These are phyloP conservation scores for Psophia crepitans DNA, from an alignment of 2,113 vertebrate species.

Conservation along the genomic window DNA sequence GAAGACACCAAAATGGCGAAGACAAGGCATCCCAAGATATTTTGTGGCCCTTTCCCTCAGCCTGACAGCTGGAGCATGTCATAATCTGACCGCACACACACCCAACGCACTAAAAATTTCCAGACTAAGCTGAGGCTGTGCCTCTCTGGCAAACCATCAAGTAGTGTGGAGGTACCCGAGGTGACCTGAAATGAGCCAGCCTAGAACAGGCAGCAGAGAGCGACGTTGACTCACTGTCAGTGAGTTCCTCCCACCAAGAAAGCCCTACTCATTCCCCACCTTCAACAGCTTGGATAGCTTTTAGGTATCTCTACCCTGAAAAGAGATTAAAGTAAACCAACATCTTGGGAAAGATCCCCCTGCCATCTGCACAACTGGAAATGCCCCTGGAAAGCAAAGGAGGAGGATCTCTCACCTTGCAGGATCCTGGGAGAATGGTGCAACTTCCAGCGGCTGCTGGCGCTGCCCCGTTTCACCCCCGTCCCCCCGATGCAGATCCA, in stretches of 20 bases:
- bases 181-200: not conserved
- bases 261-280: not conserved
- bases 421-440: not conserved
- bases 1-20: not conserved
- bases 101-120: not conserved
- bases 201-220: not conserved
- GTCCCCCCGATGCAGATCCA: not conserved
- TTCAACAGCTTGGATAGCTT: not conserved
- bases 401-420: not conserved
- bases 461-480: not conserved
- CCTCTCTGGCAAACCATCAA: not conserved
- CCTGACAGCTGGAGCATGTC: not conserved
- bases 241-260: not conserved
- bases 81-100: not conserved
- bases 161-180: not conserved
- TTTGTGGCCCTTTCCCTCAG: not conserved
- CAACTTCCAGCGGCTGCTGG: not conserved
- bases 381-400: conserved; percentile 1
- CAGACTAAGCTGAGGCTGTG: not conserved
- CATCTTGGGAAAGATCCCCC: not conserved
- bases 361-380: not conserved
- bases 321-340: not conserved
- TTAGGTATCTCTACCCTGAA: not conserved
- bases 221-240: rapidly evolving
- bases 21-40: not conserved